Evolutionary conservation across 2,888 invertebrate genomes (phyloP).

Genomic region (Watsonalla cultraria): DNA sequence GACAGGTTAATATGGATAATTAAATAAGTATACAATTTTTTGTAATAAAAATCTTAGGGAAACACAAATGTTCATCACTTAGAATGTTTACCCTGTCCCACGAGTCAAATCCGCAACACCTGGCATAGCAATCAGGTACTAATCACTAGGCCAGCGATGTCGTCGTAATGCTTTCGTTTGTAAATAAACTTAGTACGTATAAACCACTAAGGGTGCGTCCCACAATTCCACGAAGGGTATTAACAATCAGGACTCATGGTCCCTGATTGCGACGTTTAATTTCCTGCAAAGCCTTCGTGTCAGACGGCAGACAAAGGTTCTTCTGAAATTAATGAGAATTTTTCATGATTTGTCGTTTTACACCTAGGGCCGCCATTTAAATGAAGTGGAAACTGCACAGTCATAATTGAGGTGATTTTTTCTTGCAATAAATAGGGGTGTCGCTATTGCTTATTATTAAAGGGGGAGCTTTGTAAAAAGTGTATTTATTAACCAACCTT

Average conservation of each 20-base stretch:
- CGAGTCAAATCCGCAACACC: no score
- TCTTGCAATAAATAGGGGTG: not conserved
- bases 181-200: not conserved
- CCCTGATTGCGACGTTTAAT: conserved; percentile 24
- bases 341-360: conserved; percentile 33
- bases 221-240: not conserved
- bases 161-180: no score
- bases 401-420: not conserved
- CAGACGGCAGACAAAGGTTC: conserved; percentile 15
- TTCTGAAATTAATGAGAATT: conserved; percentile 33
- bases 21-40: no score
- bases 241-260: not conserved
- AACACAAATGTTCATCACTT: no score
- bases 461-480: no score
- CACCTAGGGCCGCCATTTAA: not conserved
- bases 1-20: no score
- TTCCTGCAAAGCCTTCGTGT: conserved; percentile 11
- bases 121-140: no score
- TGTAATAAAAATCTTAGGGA: no score
- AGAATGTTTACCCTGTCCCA: no score
- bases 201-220: not conserved
- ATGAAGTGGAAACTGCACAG: not conserved
- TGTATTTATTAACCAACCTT: no score
- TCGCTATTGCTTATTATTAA: no score
- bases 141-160: no score